Evolutionary conservation across 2,113 vertebrate species (phyloP), one percentile per base, ranked within the genome.

Genomic region (Genyomyrus donnyi): DNA sequence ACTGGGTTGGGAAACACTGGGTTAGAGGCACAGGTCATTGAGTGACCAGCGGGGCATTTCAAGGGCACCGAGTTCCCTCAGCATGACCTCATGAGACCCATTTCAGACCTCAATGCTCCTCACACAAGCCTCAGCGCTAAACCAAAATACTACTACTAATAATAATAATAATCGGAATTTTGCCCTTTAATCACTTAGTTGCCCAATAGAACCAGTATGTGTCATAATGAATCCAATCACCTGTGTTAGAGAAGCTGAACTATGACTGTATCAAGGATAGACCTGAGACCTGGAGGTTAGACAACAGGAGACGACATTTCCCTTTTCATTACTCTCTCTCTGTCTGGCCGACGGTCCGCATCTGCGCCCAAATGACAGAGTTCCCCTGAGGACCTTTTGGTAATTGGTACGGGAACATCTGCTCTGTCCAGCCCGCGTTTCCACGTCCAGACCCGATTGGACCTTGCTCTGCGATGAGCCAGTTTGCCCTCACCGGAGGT

Each of bases 191-290:
- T 62, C 48, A 70, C 90, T 80, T 91, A 89, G 90, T 93, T 86
- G 86, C 87, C 89, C 11, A 90, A 92, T 88, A 91, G 91, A 88
- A 90, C 91, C 93, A 92, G 91, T 94, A 93, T 91, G 91, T 93
- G 93, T 91, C 94, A 95, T 95, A 94, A 95, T 93, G 95, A 94
- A 95, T 92, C 93, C 93, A 94, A 95, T 96, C 95, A 95, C 46
- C 91, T 91, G 74, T 92, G 93, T 94, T 93, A 94, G 94, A 88
- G 94, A 95, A 95, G 95, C 93, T 94, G 95, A 96, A 95, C 93
- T 94, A 92, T 93, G 93, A 94, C 93, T 95, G 94, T 90, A 95
- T 96, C 95, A 95, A 94, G 95, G 94, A 46, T 46, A 45, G 80
- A 42, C 42, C 80, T 85, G 42, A n/a, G 19, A 24, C 45, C 42